Percentiles rank a stretch among this genome's conserved stretches.
Evolutionary conservation across 2,888 invertebrate genomes (phyloP).

Genomic region (Scotopteryx bipunctaria): DNA sequence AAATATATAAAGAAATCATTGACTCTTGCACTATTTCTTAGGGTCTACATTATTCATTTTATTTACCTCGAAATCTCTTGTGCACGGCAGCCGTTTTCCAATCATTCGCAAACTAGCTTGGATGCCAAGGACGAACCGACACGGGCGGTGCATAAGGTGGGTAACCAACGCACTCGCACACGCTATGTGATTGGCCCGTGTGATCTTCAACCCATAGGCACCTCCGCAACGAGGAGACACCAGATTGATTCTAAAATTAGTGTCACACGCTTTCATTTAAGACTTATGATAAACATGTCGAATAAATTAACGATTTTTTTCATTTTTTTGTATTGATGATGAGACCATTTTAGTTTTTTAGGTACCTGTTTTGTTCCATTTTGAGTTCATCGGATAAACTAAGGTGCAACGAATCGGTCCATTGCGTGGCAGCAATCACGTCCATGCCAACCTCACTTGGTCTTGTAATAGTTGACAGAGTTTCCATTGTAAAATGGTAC

Average conservation of each 20-base stretch:
- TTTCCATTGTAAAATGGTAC: conserved; percentile 89
- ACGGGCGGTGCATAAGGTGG: conserved; percentile 85
- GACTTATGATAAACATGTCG: no score
- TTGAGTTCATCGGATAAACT: conserved; percentile 77
- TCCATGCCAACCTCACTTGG: conserved; percentile 88
- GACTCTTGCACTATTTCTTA: no score
- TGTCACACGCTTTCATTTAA: no score
- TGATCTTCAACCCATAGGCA: conserved; percentile 88
- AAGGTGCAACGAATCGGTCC: conserved; percentile 79
- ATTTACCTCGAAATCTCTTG: conserved; percentile 86
- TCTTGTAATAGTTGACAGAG: conserved; percentile 80
- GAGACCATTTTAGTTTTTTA: conserved; percentile 33
- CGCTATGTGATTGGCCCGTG: conserved; percentile 82
- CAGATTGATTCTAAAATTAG: conserved; percentile 53
- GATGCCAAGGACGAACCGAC: conserved; percentile 87
- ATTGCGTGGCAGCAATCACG: conserved; percentile 83
- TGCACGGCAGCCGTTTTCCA: conserved; percentile 86
- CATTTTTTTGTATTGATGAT: no score
- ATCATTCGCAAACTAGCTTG: conserved; percentile 88
- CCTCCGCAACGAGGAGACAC: conserved; percentile 73
- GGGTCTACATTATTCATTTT: no score
- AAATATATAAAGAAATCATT: no score
- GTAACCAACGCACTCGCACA: conserved; percentile 89
- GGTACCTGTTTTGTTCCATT: conserved; percentile 84
- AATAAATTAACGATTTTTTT: no score